A percentile compares a stretch with the other conserved stretches of the same genome.
These are phyloP conservation scores for Lacerta viridis DNA, from an alignment of 2,797 vertebrate genomes.

Conservation along the genomic window DNA sequence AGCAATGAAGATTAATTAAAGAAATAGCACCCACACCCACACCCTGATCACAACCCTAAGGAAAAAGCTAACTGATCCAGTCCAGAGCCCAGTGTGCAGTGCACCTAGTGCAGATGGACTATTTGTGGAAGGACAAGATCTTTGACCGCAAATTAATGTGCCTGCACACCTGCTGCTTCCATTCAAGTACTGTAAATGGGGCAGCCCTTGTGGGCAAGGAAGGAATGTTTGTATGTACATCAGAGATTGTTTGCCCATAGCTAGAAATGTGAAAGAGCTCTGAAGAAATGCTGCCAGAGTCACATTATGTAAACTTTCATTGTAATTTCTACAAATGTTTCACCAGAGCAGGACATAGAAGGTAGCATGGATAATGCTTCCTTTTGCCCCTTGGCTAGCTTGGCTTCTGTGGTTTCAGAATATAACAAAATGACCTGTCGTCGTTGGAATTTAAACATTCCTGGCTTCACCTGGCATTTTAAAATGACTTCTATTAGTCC, in stretches of 20 bases:
- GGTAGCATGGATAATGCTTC: not conserved
- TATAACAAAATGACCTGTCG: not conserved
- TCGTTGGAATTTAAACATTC: conserved; percentile 27
- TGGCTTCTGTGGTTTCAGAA: not conserved
- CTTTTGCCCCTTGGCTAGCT: not conserved
- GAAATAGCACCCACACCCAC: not conserved
- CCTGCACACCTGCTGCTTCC: not conserved
- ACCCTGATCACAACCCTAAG: too few species aligned
- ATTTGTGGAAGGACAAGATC: not conserved
- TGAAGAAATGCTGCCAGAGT: not conserved
- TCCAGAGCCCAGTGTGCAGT: not conserved
- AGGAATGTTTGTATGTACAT: not conserved
- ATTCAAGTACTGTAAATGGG: not conserved
- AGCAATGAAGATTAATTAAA: not conserved
- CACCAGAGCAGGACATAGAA: not conserved
- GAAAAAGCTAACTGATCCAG: not conserved
- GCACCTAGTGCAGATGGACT: not conserved
- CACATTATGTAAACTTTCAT: not conserved
- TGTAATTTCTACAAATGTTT: not conserved
- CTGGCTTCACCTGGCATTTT: conserved; percentile 43
- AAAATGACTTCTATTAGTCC: conserved; percentile 50
- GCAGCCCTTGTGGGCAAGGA: not conserved
- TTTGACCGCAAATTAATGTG: not conserved
- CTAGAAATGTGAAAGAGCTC: not conserved
- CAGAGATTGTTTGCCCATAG: not conserved